phyloP scores from a whole-genome alignment of 2,113 vertebrate species.

The Rhinolophus sinicus region DNA sequence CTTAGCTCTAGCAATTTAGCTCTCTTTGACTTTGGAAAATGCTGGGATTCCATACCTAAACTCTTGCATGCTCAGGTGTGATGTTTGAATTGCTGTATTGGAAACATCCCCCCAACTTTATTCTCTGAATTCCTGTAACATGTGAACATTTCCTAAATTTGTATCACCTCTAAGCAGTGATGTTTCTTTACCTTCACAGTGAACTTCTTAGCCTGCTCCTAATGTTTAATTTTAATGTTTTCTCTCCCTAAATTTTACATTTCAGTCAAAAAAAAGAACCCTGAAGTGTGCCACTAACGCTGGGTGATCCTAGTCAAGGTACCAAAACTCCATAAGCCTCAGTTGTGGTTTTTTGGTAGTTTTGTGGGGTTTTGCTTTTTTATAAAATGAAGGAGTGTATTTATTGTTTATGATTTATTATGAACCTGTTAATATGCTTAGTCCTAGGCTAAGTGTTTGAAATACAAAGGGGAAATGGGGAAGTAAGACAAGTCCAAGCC shows the following conservation, averaged over 20 bases:
- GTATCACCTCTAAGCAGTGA: not conserved
- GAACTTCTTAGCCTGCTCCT: not conserved
- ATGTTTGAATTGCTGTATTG: not conserved
- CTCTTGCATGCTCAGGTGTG: not conserved
- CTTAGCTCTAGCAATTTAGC: not conserved
- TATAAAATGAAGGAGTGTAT: not conserved
- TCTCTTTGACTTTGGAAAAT: not conserved
- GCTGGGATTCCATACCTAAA: not conserved
- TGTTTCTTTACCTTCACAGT: not conserved
- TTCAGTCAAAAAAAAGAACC: not conserved
- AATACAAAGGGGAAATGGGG: not conserved
- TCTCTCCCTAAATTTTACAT: not conserved
- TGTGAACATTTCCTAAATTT: not conserved
- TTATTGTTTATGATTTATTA: not conserved
- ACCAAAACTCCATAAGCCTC: not conserved
- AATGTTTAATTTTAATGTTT: not conserved
- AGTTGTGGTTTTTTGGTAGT: not conserved
- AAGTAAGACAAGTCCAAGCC: not conserved
- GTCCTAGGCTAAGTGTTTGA: not conserved
- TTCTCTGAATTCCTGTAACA: not conserved
- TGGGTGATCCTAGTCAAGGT: not conserved
- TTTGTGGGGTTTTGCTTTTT: not conserved
- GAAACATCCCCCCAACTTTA: not conserved
- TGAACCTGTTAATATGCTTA: not conserved
- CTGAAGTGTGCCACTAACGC: not conserved